phyloP scores from a whole-genome alignment of 2,797 vertebrate species.

The Cyclopterus lumpus region DNA sequence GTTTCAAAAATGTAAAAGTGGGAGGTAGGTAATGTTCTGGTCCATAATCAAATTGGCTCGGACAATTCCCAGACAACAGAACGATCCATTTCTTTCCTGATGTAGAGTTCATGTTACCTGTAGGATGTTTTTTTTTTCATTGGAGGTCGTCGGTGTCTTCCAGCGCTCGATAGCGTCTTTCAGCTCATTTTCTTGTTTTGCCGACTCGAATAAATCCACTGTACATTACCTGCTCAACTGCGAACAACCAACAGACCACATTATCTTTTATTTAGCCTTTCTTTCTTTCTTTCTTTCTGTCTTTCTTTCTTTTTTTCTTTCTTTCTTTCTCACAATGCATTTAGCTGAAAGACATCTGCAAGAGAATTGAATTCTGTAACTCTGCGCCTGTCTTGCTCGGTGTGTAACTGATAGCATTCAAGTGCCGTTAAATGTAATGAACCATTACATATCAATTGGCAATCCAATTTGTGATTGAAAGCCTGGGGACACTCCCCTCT shows the following conservation, averaged over 20 bases:
- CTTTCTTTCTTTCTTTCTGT: not conserved
- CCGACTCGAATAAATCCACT: not conserved
- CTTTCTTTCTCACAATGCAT: not conserved
- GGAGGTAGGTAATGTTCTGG: not conserved
- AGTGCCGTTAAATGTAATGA: conserved; percentile 41
- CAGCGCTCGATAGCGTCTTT: too few species aligned
- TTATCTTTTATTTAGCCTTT: not conserved
- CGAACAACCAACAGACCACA: not conserved
- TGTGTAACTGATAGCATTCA: conserved; percentile 44
- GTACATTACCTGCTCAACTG: not conserved
- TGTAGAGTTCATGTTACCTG: conserved; percentile 6
- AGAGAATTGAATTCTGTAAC: conserved; percentile 15
- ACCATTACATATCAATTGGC: conserved; percentile 46
- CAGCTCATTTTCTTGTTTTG: not conserved
- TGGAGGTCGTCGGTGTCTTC: too few species aligned
- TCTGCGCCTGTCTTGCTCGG: conserved; percentile 17
- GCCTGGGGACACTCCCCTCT: conserved; percentile 22
- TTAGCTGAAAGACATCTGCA: conserved; percentile 6
- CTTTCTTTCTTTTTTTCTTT: too few species aligned
- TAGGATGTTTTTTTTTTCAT: not conserved
- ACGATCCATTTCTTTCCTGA: not conserved
- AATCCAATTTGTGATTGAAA: conserved; percentile 59
- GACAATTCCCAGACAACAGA: conserved; percentile 18
- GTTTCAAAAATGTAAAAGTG: not conserved
- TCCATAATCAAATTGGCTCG: not conserved